phyloP scores from a whole-genome alignment of 1,140 invertebrate species.

The Phymorhynchus buccinoides region DNA sequence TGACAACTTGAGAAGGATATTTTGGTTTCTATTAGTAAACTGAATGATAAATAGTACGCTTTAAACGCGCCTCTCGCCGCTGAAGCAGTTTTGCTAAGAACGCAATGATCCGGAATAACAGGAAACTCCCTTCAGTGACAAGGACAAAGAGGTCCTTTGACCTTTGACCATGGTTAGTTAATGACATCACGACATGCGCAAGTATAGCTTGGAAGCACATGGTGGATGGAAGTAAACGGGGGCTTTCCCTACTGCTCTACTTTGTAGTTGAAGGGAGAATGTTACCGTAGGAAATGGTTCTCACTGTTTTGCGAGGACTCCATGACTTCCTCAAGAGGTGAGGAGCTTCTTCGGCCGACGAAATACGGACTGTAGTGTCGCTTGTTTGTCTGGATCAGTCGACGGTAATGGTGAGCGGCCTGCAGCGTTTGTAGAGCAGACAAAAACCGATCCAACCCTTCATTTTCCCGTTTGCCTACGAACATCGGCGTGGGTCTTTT shows the following conservation, averaged over 20 bases:
- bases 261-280: not conserved
- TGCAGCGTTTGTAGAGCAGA: constrained; percentile 20
- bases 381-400: constrained; percentile 42
- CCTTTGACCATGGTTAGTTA: too few species aligned
- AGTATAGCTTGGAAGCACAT: too few species aligned
- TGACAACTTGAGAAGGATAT: too few species aligned
- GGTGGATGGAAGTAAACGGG: too few species aligned
- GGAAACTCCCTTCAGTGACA: too few species aligned
- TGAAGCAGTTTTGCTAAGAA: too few species aligned
- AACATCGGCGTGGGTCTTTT: constrained; percentile 33
- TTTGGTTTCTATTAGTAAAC: too few species aligned
- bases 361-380: constrained; percentile 41
- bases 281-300: constrained; percentile 3
- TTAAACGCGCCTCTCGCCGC: too few species aligned
- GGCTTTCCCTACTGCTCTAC: not conserved
- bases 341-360: constrained; percentile 27
- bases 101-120: too few species aligned
- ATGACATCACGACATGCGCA: too few species aligned
- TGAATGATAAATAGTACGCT: too few species aligned
- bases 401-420: constrained; percentile 33
- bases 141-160: too few species aligned
- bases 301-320: not conserved
- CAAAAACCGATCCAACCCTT: not conserved
- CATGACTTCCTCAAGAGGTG: not conserved
- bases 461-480: constrained; percentile 32